A percentile compares a stretch with the other conserved stretches of the same genome.
Evolutionary conservation across 2,888 invertebrate species (phyloP).

Genomic region (Oegoconia quadripuncta): DNA sequence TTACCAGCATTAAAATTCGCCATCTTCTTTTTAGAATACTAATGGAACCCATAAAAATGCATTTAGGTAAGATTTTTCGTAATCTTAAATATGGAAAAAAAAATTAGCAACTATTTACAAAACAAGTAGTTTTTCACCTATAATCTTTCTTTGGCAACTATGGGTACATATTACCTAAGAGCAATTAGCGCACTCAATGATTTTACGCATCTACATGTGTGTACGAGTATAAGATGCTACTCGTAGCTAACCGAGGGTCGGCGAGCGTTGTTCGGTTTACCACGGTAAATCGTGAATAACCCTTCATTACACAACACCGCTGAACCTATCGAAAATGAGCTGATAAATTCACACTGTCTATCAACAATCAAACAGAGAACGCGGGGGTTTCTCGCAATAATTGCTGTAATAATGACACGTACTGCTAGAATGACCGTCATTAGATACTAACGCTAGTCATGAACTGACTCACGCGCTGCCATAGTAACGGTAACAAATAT

Average conservation of each 20-base stretch:
- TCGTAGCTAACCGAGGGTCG: no score
- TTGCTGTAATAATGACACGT: slow-evolving; percentile 45
- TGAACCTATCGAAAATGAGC: slow-evolving; percentile 26
- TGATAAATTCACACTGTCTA: slow-evolving; percentile 35
- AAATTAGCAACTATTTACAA: no score
- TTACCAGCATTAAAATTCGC: not conserved
- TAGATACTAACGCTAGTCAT: slow-evolving; percentile 19
- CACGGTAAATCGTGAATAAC: slow-evolving; percentile 5
- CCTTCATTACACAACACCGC: slow-evolving; percentile 6
- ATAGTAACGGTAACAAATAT: slow-evolving; percentile 29
- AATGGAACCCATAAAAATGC: slow-evolving; percentile 10
- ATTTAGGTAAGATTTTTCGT: slow-evolving; percentile 9
- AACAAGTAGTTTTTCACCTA: no score
- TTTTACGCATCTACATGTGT: no score
- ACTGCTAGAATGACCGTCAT: slow-evolving; percentile 27
- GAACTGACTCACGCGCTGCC: slow-evolving; percentile 17
- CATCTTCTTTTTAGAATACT: not conserved
- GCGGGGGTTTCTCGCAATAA: slow-evolving; percentile 30
- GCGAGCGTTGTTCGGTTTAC: no score
- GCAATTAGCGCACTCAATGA: no score
- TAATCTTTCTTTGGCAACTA: no score
- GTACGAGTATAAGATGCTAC: no score
- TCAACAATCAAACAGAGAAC: slow-evolving; percentile 25
- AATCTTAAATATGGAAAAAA: no score
- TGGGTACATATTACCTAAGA: no score